Conservation (phyloP, 2,888 invertebrate species). For the Ischnura elegans region DNA sequence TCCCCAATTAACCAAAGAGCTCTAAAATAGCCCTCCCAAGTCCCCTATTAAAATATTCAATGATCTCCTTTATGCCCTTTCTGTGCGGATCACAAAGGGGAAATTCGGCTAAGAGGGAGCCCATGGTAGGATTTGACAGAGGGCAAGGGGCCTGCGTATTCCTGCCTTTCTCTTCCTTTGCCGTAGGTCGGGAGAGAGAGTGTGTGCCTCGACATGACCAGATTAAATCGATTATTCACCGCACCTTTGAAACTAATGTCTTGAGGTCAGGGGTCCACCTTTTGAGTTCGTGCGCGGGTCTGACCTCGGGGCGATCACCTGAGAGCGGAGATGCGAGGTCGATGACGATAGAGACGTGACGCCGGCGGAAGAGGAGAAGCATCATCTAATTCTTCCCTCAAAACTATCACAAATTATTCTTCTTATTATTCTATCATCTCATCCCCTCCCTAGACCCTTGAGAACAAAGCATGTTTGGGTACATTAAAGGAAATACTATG, state of each 20-base stretch:
- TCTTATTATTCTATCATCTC: no score
- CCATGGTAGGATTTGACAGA: no score
- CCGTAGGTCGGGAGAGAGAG: constrained; percentile 11
- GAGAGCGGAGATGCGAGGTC: neutral
- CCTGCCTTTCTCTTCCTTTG: neutral
- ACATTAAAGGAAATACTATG: no score
- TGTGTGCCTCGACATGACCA: neutral
- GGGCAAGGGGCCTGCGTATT: no score
- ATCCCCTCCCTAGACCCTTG: neutral
- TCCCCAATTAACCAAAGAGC: no score
- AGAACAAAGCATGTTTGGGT: no score
- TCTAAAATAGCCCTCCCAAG: neutral
- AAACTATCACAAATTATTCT: neutral
- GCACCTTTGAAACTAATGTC: neutral
- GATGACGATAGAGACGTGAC: neutral
- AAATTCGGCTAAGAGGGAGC: neutral
- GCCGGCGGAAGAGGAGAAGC: neutral
- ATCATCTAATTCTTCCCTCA: neutral
- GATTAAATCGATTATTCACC: constrained; percentile 4
- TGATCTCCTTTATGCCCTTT: neutral
- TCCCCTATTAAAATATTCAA: neutral
- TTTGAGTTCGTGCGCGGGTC: neutral
- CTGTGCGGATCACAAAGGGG: neutral
- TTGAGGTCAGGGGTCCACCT: neutral
- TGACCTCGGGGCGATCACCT: neutral